phyloP scores from a whole-genome alignment of 2,797 vertebrate species.

The Graptemys geographica region DNA sequence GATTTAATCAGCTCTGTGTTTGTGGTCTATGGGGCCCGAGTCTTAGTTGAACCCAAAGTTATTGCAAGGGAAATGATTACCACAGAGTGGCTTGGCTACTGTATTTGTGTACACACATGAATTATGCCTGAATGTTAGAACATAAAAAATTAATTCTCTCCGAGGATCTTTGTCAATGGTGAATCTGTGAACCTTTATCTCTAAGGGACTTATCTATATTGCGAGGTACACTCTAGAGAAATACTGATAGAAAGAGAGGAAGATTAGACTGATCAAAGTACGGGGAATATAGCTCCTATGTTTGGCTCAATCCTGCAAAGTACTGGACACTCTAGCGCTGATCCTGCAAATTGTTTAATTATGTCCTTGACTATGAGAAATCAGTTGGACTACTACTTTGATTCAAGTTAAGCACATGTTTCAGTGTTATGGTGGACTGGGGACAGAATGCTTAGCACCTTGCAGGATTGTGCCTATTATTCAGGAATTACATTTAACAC shows the following conservation, averaged over 20 bases:
- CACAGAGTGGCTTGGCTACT: not conserved
- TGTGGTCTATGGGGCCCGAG: not conserved
- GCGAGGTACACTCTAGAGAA: not conserved
- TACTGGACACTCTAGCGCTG: not conserved
- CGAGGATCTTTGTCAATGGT: not conserved
- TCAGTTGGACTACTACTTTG: not conserved
- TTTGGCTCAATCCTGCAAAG: not conserved
- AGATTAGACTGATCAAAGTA: not conserved
- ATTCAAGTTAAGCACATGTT: fast-evolving
- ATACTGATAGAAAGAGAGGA: not conserved
- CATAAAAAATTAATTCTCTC: not conserved
- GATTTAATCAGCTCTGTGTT: not conserved
- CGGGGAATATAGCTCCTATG: not conserved
- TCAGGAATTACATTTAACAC: not conserved
- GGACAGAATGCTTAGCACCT: not conserved
- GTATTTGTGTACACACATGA: not conserved
- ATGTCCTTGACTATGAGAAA: not conserved
- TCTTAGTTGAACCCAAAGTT: not conserved
- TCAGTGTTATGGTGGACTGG: not conserved
- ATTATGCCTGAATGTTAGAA: not conserved
- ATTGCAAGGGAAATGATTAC: not conserved
- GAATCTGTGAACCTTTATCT: not conserved
- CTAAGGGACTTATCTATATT: fast-evolving
- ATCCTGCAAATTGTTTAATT: not conserved
- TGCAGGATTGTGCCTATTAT: not conserved